Percentiles rank a stretch among this genome's conserved stretches.
Conservation (phyloP, 2,888 invertebrate species). For the Escarpia spicata region DNA sequence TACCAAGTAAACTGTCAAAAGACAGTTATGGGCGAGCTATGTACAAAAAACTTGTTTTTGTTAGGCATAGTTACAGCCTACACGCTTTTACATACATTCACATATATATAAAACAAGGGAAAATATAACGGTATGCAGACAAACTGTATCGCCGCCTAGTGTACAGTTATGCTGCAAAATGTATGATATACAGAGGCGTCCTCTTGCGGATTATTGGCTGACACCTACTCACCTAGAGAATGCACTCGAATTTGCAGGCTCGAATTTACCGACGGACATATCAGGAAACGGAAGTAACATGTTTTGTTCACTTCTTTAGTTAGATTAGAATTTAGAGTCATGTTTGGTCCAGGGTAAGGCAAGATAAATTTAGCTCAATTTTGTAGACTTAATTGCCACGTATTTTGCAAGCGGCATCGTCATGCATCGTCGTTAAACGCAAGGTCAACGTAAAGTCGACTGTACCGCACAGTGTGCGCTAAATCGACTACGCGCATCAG, state of each 20-base stretch:
- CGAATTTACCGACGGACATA: not conserved
- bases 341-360: not conserved
- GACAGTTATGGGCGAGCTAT: too few species aligned
- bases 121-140: too few species aligned
- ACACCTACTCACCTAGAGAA: not conserved
- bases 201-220: not conserved
- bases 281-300: not conserved
- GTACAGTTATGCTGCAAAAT: too few species aligned
- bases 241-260: not conserved
- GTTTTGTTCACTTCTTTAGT: not conserved
- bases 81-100: too few species aligned
- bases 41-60: too few species aligned
- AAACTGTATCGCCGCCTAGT: too few species aligned
- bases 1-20: too few species aligned
- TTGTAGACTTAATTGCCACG: not conserved
- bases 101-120: too few species aligned
- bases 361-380: not conserved
- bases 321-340: too few species aligned
- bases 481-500: not conserved
- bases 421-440: not conserved
- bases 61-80: too few species aligned
- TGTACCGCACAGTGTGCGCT: not conserved
- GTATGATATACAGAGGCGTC: not conserved
- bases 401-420: not conserved
- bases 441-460: not conserved